Base-by-base conservation (phyloP, 2,113 vertebrate species). In the Mirounga angustirostris region DNA sequence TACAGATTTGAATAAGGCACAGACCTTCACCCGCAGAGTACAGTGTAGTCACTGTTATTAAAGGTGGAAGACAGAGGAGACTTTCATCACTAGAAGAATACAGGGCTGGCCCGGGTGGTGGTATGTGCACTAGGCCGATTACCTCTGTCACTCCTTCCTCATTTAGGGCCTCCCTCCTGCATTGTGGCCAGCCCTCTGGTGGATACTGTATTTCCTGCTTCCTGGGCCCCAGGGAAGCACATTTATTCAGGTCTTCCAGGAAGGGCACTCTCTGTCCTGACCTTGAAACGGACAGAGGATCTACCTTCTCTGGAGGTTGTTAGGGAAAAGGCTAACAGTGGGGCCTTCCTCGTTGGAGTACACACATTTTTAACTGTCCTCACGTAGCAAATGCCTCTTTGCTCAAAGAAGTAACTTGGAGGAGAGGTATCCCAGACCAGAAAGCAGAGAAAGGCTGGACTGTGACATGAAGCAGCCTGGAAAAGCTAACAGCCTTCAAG, bases 61-160 rank as follows among this genome's bases (percentile, higher is more conserved):
- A 30, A 59, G 56, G 46, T 7, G 1, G 36, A 40, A 58, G 58
- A 30, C 85, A 59, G 73, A 84, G 76, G n/a, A 13, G 4, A 19
- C 50, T n/a, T 82, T 50, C 26, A 8, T 21, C 6, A 0, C 59
- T 54, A 13, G 40, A 30, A 26, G 58, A 50, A 10, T 0, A 4
- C 12, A 43, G 87, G 28, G 43, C 91, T 8, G 8, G 22, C 50
- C 52, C 61, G 4, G 63, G 63, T 10, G 63, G 63, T 10, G 1
- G 13, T 4, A 2, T 2, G 0, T 0, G 6, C 19, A n/a, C 52
- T 0, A 26, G 50, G 33, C 10, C 18, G 36, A 19, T 58, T 3
- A n/a, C 50, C 33, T 7, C 0, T 4, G 33, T 2, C 1, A 22
- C 21, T 12, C 16, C 19, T n/a, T 56, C 40, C 26, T 71, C n/a